A percentile compares a stretch with the other conserved stretches of the same genome.
Evolutionary conservation across 2,797 vertebrate genomes (phyloP).

Genomic region (Basileuterus tristriatus): DNA sequence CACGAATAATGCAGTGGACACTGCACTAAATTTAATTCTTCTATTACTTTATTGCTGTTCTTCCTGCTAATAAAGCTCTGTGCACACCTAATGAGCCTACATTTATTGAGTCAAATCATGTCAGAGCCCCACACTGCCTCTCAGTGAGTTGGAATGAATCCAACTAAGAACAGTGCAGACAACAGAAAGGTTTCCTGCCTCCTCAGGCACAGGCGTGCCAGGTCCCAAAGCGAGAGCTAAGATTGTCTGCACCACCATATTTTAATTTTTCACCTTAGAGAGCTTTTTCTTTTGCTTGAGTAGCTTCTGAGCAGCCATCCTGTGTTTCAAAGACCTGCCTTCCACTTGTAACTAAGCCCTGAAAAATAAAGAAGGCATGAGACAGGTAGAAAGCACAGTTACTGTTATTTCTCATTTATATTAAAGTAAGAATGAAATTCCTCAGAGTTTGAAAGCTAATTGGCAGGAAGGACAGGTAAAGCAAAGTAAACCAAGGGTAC

Average conservation of each 20-base stretch:
- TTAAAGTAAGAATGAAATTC: background rate
- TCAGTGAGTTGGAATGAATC: background rate
- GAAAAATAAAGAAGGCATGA: background rate
- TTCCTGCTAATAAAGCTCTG: background rate
- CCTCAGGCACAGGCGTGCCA: accelerated
- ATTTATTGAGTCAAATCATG: background rate
- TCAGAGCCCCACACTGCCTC: background rate
- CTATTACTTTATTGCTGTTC: background rate
- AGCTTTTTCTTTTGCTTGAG: conserved; percentile 23
- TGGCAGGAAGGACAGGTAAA: background rate
- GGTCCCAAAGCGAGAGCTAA: background rate
- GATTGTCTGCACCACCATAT: background rate
- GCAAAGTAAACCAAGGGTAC: background rate
- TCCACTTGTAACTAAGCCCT: conserved; percentile 32
- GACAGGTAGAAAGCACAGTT: background rate
- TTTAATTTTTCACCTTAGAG: conserved; percentile 53
- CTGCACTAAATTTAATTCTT: background rate
- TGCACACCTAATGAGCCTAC: background rate
- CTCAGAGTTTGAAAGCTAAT: background rate
- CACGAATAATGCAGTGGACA: background rate
- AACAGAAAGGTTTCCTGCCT: background rate
- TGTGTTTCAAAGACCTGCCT: background rate
- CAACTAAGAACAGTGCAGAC: background rate
- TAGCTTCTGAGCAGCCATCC: conserved; percentile 71
- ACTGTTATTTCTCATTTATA: background rate